Evolutionary conservation across 2,888 invertebrate genomes (phyloP), one percentile per base, ranked within the genome.

Genomic region (Poecilus cupreus): DNA sequence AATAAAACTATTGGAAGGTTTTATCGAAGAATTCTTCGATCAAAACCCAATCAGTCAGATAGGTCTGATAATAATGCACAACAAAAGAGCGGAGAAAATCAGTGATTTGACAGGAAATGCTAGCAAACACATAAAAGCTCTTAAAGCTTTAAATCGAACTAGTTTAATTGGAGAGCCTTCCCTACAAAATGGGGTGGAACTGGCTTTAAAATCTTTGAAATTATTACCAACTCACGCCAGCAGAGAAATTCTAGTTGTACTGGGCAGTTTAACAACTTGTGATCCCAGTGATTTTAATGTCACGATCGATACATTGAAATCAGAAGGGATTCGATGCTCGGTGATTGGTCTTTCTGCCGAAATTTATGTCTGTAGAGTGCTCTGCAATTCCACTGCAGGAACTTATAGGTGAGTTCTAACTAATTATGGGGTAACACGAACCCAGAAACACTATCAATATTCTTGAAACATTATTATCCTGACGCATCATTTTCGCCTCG

Each of bases 21-120:
- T 99, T 89, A 94, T 99, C 82, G 96, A 98, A 85, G 98, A 98
- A 88, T 99, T 96, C 88, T 98, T 99, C 89, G 98, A 99, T 89
- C 98, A 98, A 89, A 99, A 99, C 90, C 99, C 99, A 8, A 96
- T 99, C 77, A 98, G 98, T 87, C 99, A 99, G 89, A 90, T 99
- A 83, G 99, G 99, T 22, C 90, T 99, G 43, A 95, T 99, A 83
- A 91, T 94, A 8, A 95, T 98, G 87, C 95, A 95, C 86, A 98
- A 98, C 87, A 99, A 99, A 89, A 91, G 97, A 84, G 97, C 98
- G 0, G 98, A 99, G 87, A 97, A 95, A 89, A 90, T 98, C 3
- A 95, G 96, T 57, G 97, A 98, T 84, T 90, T 99, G 43, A 95
- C 96, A 82, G 98, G 98, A 85, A 96, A 96, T 88, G 91, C 94